phyloP scores from a whole-genome alignment of 1,140 invertebrate species.

The Yoshiicerus persimilis region DNA sequence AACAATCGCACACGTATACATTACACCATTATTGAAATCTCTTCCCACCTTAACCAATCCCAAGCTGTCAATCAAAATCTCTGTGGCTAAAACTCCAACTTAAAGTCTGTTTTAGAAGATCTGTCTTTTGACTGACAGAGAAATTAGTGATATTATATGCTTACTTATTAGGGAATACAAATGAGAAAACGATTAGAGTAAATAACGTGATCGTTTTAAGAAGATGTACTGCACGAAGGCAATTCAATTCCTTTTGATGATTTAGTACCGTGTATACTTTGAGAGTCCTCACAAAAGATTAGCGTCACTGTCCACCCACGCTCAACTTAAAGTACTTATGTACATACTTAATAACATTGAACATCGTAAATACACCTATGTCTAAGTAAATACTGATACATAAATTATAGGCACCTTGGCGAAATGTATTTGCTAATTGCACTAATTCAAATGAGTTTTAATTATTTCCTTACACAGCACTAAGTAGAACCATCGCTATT shows the following conservation, averaged over 20 bases:
- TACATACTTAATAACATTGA: neutral
- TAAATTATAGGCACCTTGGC: neutral
- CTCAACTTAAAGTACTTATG: neutral
- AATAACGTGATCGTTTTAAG: neutral
- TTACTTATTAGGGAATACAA: neutral
- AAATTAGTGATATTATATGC: neutral
- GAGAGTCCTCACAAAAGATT: neutral
- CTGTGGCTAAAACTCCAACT: no score
- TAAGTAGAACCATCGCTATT: neutral
- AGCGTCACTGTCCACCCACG: neutral
- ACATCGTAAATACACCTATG: no score
- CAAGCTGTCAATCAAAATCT: neutral
- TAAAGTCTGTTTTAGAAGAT: neutral
- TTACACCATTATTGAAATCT: neutral
- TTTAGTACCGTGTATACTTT: neutral
- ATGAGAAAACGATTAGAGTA: neutral
- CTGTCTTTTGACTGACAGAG: neutral
- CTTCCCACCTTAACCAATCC: neutral
- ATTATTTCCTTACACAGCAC: neutral
- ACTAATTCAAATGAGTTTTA: neutral
- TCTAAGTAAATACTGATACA: neutral
- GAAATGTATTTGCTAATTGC: neutral
- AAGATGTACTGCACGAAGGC: neutral
- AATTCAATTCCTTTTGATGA: neutral
- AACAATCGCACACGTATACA: no score